A percentile compares a stretch with the other conserved stretches of the same genome.
phyloP scores from a whole-genome alignment of 1,140 invertebrate genomes.

The Lineus longissimus region DNA sequence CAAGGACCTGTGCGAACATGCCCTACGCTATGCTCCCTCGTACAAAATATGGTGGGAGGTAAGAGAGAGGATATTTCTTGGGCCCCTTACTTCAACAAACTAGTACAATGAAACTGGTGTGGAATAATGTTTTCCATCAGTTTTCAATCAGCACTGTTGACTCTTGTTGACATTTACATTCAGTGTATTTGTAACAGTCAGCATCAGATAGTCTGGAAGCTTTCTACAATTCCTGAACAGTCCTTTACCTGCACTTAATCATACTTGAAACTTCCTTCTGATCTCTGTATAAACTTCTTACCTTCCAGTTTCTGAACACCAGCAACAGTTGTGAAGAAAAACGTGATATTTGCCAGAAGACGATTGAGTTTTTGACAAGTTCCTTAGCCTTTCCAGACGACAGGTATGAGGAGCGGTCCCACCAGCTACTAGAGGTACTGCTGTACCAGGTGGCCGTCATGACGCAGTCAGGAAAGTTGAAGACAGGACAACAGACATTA shows the following conservation, averaged over 20 bases:
- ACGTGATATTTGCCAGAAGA: slow-evolving; percentile 27
- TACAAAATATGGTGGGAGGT: slow-evolving; percentile 45
- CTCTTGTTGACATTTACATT: no score
- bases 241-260: no score
- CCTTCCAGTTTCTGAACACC: slow-evolving; percentile 29
- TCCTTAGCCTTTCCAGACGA: background rate
- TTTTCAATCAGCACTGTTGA: no score
- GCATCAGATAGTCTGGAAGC: no score
- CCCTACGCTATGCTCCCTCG: slow-evolving; percentile 34
- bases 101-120: background rate
- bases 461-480: slow-evolving; percentile 30
- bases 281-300: slow-evolving; percentile 3
- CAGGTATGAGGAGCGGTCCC: slow-evolving; percentile 21
- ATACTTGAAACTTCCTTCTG: no score
- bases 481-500: slow-evolving; percentile 31
- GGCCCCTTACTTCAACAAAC: background rate
- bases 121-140: no score
- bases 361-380: slow-evolving; percentile 21
- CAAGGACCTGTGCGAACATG: slow-evolving; percentile 31
- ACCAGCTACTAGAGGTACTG: slow-evolving; percentile 34
- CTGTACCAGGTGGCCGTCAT: slow-evolving; percentile 30
- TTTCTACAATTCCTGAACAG: no score
- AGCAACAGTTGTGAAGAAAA: slow-evolving; percentile 22
- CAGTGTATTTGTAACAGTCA: no score
- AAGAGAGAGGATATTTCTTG: background rate